Evolutionary conservation across 1,140 invertebrate species (phyloP).

Genomic region (Charaxes varanes): DNA sequence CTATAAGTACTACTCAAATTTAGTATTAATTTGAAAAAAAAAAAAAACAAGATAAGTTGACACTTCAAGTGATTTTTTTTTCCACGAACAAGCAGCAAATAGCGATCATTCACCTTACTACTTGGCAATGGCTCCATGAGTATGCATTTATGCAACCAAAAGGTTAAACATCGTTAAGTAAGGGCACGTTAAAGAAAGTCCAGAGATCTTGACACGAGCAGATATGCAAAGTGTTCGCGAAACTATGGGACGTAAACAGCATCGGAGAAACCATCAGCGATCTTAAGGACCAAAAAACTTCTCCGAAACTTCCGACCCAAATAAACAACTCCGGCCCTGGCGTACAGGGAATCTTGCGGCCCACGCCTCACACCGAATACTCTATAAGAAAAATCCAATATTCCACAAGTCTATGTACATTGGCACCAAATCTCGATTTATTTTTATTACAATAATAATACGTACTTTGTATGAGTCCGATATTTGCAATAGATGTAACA

Average conservation of each 20-base stretch:
- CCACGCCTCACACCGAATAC: slow-evolving; percentile 10
- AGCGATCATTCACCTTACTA: no score
- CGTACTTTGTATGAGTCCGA: no score
- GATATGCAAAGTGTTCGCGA: slow-evolving; percentile 17
- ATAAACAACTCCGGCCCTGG: slow-evolving; percentile 2
- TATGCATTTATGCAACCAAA: no score
- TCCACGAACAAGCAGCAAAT: no score
- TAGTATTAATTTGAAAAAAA: no score
- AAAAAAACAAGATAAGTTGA: no score
- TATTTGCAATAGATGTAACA: no score
- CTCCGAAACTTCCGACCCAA: slow-evolving; percentile 7
- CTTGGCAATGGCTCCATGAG: no score
- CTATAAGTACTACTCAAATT: no score
- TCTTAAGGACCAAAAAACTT: slow-evolving; percentile 19
- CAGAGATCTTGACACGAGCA: slow-evolving; percentile 5
- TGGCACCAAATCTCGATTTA: background rate
- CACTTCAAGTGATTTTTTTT: no score
- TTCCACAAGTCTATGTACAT: background rate
- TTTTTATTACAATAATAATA: no score
- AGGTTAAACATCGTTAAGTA: no score
- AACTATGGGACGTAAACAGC: slow-evolving; percentile 18
- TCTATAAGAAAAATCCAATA: background rate
- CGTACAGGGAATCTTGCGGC: slow-evolving; percentile 1
- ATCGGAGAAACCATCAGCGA: slow-evolving; percentile 17
- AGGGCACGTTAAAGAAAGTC: slow-evolving; percentile 3